Conservation (phyloP, 1,140 invertebrate genomes). For the Idris sp. region DNA sequence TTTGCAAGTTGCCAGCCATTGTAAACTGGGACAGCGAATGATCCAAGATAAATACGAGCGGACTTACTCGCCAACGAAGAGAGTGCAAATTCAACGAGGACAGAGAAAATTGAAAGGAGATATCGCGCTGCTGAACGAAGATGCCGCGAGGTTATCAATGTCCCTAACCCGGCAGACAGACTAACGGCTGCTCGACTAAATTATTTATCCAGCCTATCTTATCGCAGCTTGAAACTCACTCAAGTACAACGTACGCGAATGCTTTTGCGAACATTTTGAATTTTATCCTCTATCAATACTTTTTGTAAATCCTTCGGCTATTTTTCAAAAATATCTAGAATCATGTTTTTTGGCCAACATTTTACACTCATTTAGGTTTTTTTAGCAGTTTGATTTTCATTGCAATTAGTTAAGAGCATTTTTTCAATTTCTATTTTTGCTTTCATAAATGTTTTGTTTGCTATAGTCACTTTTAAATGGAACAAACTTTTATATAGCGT, state of each 20-base stretch:
- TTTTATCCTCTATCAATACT: constrained; percentile 3
- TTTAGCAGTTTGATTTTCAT: no score
- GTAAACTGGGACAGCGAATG: constrained; percentile 67
- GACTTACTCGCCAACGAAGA: constrained; percentile 20
- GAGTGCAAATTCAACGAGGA: no score
- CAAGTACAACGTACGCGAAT: constrained; percentile 56
- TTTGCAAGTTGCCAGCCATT: no score
- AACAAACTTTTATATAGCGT: no score
- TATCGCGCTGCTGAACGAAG: constrained; percentile 2
- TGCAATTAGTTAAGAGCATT: no score
- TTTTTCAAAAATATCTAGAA: no score
- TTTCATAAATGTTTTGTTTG: no score
- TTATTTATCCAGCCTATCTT: constrained; percentile 76
- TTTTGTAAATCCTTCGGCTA: no score
- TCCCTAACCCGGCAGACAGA: constrained; percentile 61
- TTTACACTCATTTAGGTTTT: no score
- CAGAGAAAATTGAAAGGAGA: constrained; percentile 10
- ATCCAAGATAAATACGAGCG: constrained; percentile 67
- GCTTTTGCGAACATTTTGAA: constrained; percentile 24
- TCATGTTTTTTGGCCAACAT: no score
- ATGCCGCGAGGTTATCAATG: constrained; percentile 68
- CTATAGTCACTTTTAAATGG: no score
- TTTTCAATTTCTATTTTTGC: no score
- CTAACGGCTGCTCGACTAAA: constrained; percentile 70
- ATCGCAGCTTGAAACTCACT: constrained; percentile 67